Evolutionary conservation across 2,888 invertebrate species (phyloP), one percentile per base, ranked within the genome.

Genomic region (Agrenia bidenticulata): DNA sequence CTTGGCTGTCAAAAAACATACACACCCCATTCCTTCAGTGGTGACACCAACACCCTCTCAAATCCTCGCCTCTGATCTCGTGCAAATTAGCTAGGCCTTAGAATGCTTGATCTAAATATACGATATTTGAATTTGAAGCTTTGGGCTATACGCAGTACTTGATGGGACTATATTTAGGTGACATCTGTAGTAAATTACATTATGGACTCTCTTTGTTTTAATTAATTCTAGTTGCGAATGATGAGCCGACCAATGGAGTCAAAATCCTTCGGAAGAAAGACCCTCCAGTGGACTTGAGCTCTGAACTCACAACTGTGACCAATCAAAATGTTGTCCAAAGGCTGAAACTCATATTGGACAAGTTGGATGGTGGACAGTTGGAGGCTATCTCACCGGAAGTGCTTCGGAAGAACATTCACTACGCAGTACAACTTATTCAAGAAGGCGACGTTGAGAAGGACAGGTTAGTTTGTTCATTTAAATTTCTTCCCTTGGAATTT

Each of bases 351-450:
- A 87, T 95, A 80, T 84, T 94, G 80, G 89, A 76, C 50, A 76
- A 76, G 57, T 66, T 76, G 67, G 74, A 76, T 54, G 56, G 57
- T 27, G 71, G 75, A 79, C 89, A 91, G 80, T 85, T 87, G 80
- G 94, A 93, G 79, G 90, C 93, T 83, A 88, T 95, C 78, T 88
- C 92, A 37, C 88, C 89, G 76, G 92, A 93, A 80, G 88, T 93
- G 74, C 84, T 96, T 78, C 91, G 92, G 84, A 89, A 89, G 81
- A 95, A 96, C 83, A 84, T 96, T 76, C 90, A 93, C 78, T 96
- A 94, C 82, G 94, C 94, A 61, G 64, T 76, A 24, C 67, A 74
- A 49, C 56, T 76, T 24, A 73, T 76, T 58, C 73, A 72, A 56
- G 73, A 71, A 23, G 76, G 74, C 49, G 73, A 66, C 54, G 45